Conservation (phyloP, 2,113 vertebrate genomes). For the Albula glossodonta region DNA sequence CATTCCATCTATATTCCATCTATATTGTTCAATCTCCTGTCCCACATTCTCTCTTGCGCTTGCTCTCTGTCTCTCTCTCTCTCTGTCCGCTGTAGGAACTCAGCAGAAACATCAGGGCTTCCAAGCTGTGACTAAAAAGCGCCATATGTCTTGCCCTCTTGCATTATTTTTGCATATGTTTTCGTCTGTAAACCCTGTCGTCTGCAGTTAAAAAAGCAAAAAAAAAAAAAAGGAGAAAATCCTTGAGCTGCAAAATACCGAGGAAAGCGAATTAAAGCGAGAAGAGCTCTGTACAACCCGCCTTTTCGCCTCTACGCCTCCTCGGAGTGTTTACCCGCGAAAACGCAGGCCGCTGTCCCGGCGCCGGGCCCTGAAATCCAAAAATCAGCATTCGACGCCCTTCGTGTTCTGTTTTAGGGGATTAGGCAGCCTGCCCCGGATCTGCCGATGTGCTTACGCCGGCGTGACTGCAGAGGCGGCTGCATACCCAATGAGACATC, state of each 20-base stretch:
- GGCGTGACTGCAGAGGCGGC: not conserved
- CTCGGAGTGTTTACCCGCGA: not conserved
- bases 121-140: constrained; percentile 23
- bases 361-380: not conserved
- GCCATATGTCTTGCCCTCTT: constrained; percentile 28
- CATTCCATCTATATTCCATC: too few relatives aligned
- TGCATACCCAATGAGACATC: constrained; percentile 1
- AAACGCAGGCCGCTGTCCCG: not conserved
- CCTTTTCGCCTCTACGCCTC: not conserved
- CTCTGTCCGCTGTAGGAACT: not conserved
- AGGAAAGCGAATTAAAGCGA: constrained; percentile 22
- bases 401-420: not conserved
- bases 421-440: not conserved
- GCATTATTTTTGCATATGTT: constrained; percentile 33
- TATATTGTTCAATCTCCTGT: too few relatives aligned
- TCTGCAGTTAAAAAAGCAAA: not conserved
- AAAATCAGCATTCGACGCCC: not conserved
- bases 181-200: constrained; percentile 22
- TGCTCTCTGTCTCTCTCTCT: not conserved
- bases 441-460: not conserved
- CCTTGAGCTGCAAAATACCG: constrained; percentile 22
- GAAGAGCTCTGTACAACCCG: not conserved
- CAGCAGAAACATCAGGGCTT: not conserved
- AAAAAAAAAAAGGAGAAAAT: not conserved
- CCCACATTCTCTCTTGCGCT: not conserved